Base-by-base conservation (phyloP, 1,140 invertebrate genomes). In the Hestina assimilis region DNA sequence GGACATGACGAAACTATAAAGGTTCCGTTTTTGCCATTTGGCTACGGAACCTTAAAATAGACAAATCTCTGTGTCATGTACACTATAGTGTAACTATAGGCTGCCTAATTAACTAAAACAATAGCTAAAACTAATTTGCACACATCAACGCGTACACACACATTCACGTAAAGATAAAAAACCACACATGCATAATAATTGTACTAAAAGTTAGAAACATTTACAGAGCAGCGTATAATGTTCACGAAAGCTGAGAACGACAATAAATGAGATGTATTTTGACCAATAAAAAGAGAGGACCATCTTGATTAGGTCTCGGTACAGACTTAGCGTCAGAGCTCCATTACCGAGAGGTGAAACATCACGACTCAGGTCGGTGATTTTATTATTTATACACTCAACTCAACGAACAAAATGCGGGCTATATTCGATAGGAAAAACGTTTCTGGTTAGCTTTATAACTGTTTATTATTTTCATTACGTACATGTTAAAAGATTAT, bases 321-420 rank as follows among this genome's bases (percentile, higher is more conserved):
- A 71, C 74, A 67, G 76, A 79, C 73, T 70, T 68, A 71, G 69
- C 68, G 19, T 33, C 56, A 63, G 54, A 68, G 67, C 61, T 85
- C 78, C 82, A 87, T 85, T 87, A 87, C 75, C 61, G 80, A 77
- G 70, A 73, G 73, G 75, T 70, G 75, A 68, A n/a, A 68, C 82
- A 79, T 87, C 83, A 87, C 83, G 83, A 87, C 69, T 81, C 59
- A 46, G 31, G 55, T n/a, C 59, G 12, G 11, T 5, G 41, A 4
- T 48, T 31, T 33, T 48, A 48, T 48, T 48, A 48, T 48, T 48
- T 48, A 48, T 48, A 33, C 45, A 20, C 45, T 14, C 21, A 33
- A 12, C 24, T 5, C 41, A 12, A 51, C 14, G 15, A 51, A 38
- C 48, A 40, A 51, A n/a, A 51, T 51, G 47, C 40, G 41, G 15